phyloP scores from a whole-genome alignment of 2,888 invertebrate species.

The Leptinotarsa juncta region DNA sequence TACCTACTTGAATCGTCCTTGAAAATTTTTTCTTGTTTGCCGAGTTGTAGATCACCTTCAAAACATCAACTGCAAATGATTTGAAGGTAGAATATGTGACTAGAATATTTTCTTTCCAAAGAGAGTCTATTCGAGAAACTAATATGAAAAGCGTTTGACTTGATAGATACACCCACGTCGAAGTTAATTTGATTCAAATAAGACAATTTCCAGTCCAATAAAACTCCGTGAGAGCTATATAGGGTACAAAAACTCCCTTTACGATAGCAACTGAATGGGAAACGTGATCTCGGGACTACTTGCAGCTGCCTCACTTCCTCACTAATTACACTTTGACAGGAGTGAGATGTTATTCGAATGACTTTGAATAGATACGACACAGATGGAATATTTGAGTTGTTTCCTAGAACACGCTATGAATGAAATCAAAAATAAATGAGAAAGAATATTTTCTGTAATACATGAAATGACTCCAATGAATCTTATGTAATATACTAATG shows the following conservation, averaged over 20 bases:
- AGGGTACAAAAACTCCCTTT: slow-evolving; percentile 33
- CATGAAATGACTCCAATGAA: too few relatives aligned
- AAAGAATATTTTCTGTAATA: too few relatives aligned
- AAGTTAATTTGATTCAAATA: slow-evolving; percentile 21
- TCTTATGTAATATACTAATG: too few relatives aligned
- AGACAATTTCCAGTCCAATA: slow-evolving; percentile 37
- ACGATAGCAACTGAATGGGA: slow-evolving; percentile 30
- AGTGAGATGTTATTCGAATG: slow-evolving; percentile 46
- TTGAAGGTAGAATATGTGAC: too few relatives aligned
- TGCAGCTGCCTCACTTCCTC: slow-evolving; percentile 31
- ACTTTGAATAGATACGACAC: background rate
- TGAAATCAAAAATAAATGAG: background rate
- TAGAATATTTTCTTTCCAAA: too few relatives aligned
- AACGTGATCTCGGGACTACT: slow-evolving; percentile 34
- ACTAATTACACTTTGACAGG: slow-evolving; percentile 52
- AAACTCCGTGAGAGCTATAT: slow-evolving; percentile 34
- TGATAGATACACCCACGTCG: background rate
- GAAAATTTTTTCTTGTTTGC: background rate
- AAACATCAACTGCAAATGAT: too few relatives aligned
- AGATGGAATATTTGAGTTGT: background rate
- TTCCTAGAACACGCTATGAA: background rate
- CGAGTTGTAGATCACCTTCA: too few relatives aligned
- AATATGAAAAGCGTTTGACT: background rate
- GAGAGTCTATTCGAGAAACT: too few relatives aligned
- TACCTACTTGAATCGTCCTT: too few relatives aligned